Base-by-base conservation (phyloP, 2,888 invertebrate species). In the Mythimna loreyi region DNA sequence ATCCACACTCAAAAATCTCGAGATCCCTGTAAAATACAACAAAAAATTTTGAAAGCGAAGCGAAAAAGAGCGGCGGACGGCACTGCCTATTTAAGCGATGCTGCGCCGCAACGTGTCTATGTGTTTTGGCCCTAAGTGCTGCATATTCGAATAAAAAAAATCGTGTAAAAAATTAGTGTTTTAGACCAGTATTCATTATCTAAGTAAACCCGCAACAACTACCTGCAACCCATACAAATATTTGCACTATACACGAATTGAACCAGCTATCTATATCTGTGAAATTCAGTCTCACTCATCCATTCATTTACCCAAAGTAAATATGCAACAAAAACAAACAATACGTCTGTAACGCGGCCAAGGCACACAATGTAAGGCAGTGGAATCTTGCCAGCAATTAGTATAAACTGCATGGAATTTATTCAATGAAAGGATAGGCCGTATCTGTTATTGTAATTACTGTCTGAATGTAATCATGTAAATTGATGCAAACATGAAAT, bases 311-410 rank as follows among this genome's bases (percentile, higher is more conserved):
- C 47, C n/a, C 36, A 66, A 66, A 66, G 36, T 52, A 78, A 58
- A 70, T 50, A 49, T 56, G 25, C 65, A 53, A 53, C 28, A 25
- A 61, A 77, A 72, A 61, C 55, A 77, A 72, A 60, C 62, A 61
- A 57, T 73, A 45, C 72, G 30, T 78, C 53, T 63, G 57, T 49
- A 78, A 80, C 53, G 63, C 45, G 81, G 77, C 65, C 77, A 81
- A 77, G 77, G 78, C 7, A 62, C 36, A 49, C 58, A 19, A 59
- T 76, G n/a, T 63, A 40, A 30, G 40, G 47, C 45, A 33, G 36
- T 67, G 75, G 75, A 80, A 80, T 80, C 62, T 80, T 67, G 62
- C 61, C 55, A 55, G 76, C 50, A 70, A 70, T 72, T 78, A 62
- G 19, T 64, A 59, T 43, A n/a, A 52, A 61, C 40, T 57, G 19